These are phyloP conservation scores for Ecliptopera silaceata DNA, from an alignment of 2,888 invertebrate species.

Conservation along the genomic window DNA sequence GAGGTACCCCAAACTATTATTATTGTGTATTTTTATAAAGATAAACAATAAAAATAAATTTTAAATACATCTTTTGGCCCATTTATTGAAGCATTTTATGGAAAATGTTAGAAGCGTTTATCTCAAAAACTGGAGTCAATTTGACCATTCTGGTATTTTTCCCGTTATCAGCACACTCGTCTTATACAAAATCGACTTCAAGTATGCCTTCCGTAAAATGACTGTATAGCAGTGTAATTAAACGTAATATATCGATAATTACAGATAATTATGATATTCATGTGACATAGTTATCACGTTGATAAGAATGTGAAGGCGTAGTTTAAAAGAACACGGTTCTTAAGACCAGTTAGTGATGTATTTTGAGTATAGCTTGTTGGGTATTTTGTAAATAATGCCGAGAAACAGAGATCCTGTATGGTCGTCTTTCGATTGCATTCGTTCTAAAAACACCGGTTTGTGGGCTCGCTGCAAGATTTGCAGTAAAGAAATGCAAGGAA, in stretches of 20 bases:
- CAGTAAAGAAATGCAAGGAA: constrained; percentile 17
- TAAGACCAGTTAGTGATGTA: background rate
- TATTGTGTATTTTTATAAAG: too few relatives aligned
- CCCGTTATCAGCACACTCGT: too few relatives aligned
- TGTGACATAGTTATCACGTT: constrained; percentile 1
- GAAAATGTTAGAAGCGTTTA: too few relatives aligned
- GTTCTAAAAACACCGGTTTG: constrained; percentile 17
- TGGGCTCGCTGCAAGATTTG: constrained; percentile 21
- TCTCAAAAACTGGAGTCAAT: too few relatives aligned
- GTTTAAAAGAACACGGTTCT: background rate
- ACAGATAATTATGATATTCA: background rate
- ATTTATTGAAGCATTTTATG: too few relatives aligned
- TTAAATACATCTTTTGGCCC: too few relatives aligned
- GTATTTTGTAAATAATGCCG: constrained; percentile 14
- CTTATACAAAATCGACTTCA: too few relatives aligned
- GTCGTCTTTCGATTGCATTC: constrained; percentile 8
- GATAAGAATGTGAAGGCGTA: constrained; percentile 2
- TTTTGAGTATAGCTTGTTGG: background rate
- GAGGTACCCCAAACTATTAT: too few relatives aligned
- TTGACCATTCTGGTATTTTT: too few relatives aligned
- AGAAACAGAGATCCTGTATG: constrained; percentile 13
- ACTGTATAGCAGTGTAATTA: too few relatives aligned
- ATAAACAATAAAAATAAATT: too few relatives aligned
- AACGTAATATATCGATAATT: background rate
- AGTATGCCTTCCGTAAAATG: too few relatives aligned